A percentile compares a stretch with the other conserved stretches of the same genome.
These are phyloP conservation scores for Petrocephalus microphthalmus DNA, from an alignment of 2,113 vertebrate genomes.

Conservation along the genomic window DNA sequence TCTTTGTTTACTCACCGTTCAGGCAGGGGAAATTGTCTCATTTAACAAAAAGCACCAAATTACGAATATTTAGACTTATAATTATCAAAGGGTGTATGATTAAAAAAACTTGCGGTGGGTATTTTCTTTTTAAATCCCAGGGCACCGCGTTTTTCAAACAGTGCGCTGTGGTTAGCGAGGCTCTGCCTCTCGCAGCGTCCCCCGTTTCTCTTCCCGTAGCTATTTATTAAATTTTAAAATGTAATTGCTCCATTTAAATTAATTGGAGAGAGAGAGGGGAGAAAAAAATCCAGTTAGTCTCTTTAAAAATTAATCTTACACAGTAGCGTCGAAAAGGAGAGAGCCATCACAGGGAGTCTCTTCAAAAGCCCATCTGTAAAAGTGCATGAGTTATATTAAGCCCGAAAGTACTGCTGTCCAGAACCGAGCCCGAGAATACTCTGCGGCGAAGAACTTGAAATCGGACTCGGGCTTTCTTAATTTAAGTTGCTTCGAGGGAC, in stretches of 20 bases:
- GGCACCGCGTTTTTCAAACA: constrained; percentile 17
- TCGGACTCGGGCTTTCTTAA: not conserved
- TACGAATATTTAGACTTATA: constrained; percentile 25
- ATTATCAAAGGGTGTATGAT: constrained; percentile 24
- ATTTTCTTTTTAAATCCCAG: constrained; percentile 29
- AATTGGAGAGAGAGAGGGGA: constrained; percentile 28
- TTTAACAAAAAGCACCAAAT: constrained; percentile 23
- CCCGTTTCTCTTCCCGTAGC: constrained; percentile 31
- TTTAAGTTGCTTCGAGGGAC: not conserved
- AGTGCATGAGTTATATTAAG: not conserved
- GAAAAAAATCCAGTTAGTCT: constrained; percentile 39
- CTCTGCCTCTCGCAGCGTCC: constrained; percentile 16
- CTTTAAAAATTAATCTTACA: constrained; percentile 39
- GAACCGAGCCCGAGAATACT: not conserved
- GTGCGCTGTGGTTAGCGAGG: constrained; percentile 11
- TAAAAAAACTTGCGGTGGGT: constrained; percentile 11
- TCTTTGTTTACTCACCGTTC: constrained; percentile 16
- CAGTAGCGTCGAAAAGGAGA: constrained; percentile 19
- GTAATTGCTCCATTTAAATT: constrained; percentile 46
- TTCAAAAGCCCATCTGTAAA: not conserved
- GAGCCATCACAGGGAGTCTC: not conserved
- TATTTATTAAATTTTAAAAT: constrained; percentile 44
- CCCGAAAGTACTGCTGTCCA: not conserved
- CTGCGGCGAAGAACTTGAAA: not conserved
- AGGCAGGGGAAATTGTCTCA: constrained; percentile 3